Evolutionary conservation across 2,113 vertebrate genomes (phyloP).

Genomic region (Urocynchramus pylzowi): DNA sequence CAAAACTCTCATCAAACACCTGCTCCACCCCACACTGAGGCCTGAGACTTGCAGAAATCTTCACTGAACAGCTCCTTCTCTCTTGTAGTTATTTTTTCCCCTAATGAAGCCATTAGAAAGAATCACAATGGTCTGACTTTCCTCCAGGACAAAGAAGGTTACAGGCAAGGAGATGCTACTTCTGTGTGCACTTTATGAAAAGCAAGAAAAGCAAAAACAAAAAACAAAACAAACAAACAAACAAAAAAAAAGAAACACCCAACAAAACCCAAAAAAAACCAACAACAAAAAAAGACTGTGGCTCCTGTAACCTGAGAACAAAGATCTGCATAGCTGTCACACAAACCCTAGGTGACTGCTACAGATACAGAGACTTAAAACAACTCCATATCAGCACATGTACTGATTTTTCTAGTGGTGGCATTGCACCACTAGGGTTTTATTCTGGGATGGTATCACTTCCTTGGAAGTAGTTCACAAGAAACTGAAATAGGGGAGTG

Average conservation of each 20-base stretch:
- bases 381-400: background rate
- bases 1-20: background rate
- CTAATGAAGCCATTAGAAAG: background rate
- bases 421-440: background rate
- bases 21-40: background rate
- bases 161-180: background rate
- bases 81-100: background rate
- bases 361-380: background rate
- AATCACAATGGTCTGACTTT: background rate
- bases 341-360: background rate
- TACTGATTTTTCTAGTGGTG: background rate
- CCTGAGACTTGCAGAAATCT: background rate
- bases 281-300: background rate
- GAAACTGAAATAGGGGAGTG: background rate
- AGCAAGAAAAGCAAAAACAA: background rate
- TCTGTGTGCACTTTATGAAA: background rate
- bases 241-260: background rate
- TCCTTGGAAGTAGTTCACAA: background rate
- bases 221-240: no score
- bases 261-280: no score
- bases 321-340: background rate
- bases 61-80: background rate
- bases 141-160: background rate
- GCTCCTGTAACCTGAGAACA: background rate
- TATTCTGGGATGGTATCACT: background rate